Evolutionary conservation across 2,888 invertebrate species (phyloP), one percentile per base, ranked within the genome.

Genomic region (Oscheius myriophilus): DNA sequence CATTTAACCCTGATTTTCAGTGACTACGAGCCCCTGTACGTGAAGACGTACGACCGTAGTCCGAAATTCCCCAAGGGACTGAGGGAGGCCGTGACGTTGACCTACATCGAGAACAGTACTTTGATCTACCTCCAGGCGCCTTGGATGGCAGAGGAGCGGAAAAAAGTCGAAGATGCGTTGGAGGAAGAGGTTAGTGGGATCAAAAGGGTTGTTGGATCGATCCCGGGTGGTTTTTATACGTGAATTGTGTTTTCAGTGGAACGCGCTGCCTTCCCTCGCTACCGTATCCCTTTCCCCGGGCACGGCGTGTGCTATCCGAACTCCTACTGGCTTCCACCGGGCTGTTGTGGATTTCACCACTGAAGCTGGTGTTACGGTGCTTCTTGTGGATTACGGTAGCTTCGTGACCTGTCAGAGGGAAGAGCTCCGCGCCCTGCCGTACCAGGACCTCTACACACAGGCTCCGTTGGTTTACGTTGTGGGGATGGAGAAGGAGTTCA

Each of bases 321-420:
- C 14, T 25, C 9, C 39, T 9, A 6, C 14, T 21, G 14, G 23
- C 3, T 16, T 42, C 14, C 51, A 42, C 33, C 39, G 63, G n/a
- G 63, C 63, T 21, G 25, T 53, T 9, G 14, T 52, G 14, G 63
- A 63, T n/a, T 21, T 2, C 7, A 2, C 21, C 14, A 18, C 33
- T 39, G 25, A 1, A 3, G 53, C 41, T 42, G 21, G 11, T n/a
- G 7, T 63, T 7, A 0, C 12, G 1, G 11, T 63, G 12, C 51
- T 63, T n/a, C 25, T 63, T 3, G n/a, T 63, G 39, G 63, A 63
- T 42, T 52, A 51, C 42, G 63, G 63, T 21, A 63, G 21, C 21
- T 63, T 42, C 14, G 42, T 52, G 14, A 14, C 2, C n/a, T 2
- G 23, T 3, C 3, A 39, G 9, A 1, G n/a, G 2, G 39, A 14